Evolutionary conservation across 2,888 invertebrate genomes (phyloP).

Genomic region (Lepidocyrtinus sp.): DNA sequence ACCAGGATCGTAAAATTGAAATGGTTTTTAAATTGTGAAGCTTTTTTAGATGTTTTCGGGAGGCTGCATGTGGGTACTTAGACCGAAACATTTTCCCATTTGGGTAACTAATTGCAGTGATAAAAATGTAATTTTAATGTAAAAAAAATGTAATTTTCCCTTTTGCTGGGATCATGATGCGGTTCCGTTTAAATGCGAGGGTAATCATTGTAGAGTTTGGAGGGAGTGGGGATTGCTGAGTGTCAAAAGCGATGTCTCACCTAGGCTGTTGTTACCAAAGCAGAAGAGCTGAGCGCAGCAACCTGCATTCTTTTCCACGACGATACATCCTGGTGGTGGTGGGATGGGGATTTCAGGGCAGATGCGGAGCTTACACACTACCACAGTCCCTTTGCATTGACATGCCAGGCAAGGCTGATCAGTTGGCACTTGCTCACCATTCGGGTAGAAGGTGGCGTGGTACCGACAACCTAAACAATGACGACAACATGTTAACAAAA

Average conservation of each 20-base stretch:
- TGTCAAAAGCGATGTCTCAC: too few species aligned
- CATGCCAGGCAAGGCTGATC: conserved; percentile 85
- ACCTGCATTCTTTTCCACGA: conserved; percentile 79
- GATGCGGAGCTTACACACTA: conserved; percentile 84
- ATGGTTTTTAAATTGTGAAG: not conserved
- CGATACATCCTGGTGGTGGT: conserved; percentile 82
- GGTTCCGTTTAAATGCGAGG: not conserved
- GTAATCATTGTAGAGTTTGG: too few species aligned
- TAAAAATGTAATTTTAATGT: not conserved
- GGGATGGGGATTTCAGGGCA: conserved; percentile 84
- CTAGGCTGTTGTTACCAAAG: conserved; percentile 72
- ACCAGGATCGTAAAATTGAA: too few species aligned
- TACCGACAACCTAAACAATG: conserved; percentile 79
- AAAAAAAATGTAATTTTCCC: not conserved
- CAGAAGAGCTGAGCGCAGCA: conserved; percentile 88
- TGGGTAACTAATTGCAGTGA: not conserved
- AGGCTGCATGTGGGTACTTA: not conserved
- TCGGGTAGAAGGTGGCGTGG: conserved; percentile 80
- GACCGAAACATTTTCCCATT: not conserved
- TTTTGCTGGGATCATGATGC: not conserved
- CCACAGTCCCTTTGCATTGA: conserved; percentile 81
- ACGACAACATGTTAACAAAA: not conserved
- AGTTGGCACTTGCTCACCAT: conserved; percentile 77
- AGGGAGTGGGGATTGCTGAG: too few species aligned
- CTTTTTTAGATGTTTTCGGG: not conserved